Evolutionary conservation across 1,140 invertebrate genomes (phyloP).

Genomic region (Solen grandis): DNA sequence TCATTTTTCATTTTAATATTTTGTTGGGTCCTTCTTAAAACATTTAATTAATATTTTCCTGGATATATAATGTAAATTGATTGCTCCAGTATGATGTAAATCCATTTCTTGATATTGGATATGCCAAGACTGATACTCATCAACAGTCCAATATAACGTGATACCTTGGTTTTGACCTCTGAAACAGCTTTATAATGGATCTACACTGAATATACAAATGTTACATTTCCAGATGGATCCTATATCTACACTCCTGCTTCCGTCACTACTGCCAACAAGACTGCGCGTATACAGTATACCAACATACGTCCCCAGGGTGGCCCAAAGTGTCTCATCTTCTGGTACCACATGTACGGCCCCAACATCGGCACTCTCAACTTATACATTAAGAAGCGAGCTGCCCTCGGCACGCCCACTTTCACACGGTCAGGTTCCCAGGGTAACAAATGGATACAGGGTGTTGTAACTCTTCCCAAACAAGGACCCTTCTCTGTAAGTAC

Average conservation of each 20-base stretch:
- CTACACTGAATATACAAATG: too few species aligned
- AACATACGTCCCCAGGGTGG: slow-evolving; percentile 15
- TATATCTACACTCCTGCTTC: slow-evolving; percentile 76
- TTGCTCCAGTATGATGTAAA: too few species aligned
- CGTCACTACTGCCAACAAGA: slow-evolving; percentile 80
- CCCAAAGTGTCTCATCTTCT: slow-evolving; percentile 58
- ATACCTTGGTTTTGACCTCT: too few species aligned
- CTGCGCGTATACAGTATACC: slow-evolving; percentile 48
- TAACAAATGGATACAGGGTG: slow-evolving; percentile 67
- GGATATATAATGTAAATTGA: too few species aligned
- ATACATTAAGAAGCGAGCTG: slow-evolving; percentile 56
- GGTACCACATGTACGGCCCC: slow-evolving; percentile 68
- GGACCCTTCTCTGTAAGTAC: slow-evolving; percentile 64
- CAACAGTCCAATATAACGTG: too few species aligned
- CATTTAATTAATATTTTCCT: too few species aligned
- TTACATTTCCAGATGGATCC: slow-evolving; percentile 65
- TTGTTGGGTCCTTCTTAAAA: not conserved
- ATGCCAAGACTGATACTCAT: too few species aligned
- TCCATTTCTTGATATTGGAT: too few species aligned
- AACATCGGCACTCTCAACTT: slow-evolving; percentile 61
- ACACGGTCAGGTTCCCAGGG: slow-evolving; percentile 69
- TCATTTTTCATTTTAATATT: not conserved
- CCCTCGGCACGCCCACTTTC: slow-evolving; percentile 67
- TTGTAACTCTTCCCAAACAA: slow-evolving; percentile 57
- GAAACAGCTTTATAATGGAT: too few species aligned